Evolutionary conservation across 2,888 invertebrate species (phyloP).

Genomic region (Dynastes maya): DNA sequence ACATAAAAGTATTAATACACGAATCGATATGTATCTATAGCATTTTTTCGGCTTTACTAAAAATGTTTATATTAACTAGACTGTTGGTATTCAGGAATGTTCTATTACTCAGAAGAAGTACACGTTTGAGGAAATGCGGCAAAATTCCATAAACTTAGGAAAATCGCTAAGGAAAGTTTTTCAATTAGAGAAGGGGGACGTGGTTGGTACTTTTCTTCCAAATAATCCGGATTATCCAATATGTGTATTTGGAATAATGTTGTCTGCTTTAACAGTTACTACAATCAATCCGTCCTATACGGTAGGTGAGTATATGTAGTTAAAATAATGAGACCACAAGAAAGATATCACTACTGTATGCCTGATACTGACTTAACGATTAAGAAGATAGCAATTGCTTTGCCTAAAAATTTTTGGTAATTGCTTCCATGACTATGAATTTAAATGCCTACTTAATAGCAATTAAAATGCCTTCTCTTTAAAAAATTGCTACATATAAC

Average conservation of each 20-base stretch:
- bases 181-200: conserved; percentile 78
- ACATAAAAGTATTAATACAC: too few species aligned
- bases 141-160: conserved; percentile 75
- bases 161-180: conserved; percentile 75
- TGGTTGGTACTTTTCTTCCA: conserved; percentile 81
- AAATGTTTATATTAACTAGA: neutral
- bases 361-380: too few species aligned
- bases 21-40: too few species aligned
- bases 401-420: too few species aligned
- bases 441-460: too few species aligned
- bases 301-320: conserved; percentile 54
- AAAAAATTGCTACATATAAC: too few species aligned
- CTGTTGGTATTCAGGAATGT: conserved; percentile 77
- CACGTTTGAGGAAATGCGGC: conserved; percentile 79
- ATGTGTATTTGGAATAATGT: conserved; percentile 77
- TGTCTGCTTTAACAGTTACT: conserved; percentile 81
- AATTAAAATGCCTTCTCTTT: too few species aligned
- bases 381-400: too few species aligned
- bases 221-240: conserved; percentile 85
- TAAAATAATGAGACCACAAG: neutral
- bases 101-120: conserved; percentile 81
- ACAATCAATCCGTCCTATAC: conserved; percentile 84
- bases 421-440: too few species aligned
- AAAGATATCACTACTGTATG: neutral
- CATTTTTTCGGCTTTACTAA: too few species aligned